phyloP scores from a whole-genome alignment of 64 coral and sea anemone species.

The Montipora foliosa region DNA sequence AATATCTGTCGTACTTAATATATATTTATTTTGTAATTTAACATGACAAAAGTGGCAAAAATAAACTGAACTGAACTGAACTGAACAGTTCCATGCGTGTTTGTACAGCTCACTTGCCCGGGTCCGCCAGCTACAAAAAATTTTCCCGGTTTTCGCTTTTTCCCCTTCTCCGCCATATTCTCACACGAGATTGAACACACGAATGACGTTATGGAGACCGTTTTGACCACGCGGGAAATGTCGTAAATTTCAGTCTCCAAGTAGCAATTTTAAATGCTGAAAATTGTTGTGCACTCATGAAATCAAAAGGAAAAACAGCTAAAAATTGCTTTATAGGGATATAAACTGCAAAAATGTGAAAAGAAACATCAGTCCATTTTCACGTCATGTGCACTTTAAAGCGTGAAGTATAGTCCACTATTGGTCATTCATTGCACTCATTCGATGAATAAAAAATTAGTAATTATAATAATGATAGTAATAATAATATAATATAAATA shows the following conservation, averaged over 20 bases:
- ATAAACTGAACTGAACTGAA: too few species aligned
- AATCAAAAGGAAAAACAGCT: neutral
- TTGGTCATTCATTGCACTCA: too few species aligned
- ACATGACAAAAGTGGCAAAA: too few species aligned
- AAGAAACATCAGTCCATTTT: neutral
- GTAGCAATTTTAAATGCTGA: neutral
- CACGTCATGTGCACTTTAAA: neutral
- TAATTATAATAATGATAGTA: too few species aligned
- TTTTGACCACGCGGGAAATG: neutral
- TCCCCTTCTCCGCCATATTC: neutral
- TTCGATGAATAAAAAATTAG: too few species aligned
- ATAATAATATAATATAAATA: too few species aligned
- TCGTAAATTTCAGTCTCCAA: neutral
- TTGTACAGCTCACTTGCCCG: neutral
- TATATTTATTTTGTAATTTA: too few species aligned
- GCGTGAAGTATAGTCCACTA: too few species aligned
- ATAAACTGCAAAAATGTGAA: neutral
- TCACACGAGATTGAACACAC: neutral
- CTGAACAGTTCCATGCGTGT: neutral
- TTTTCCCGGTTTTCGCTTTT: neutral
- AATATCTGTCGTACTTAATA: too few species aligned
- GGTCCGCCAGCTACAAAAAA: neutral
- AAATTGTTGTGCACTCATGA: neutral
- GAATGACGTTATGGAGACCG: neutral
- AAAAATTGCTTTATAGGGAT: neutral